Evolutionary conservation across 2,113 vertebrate species (phyloP).

Genomic region (Rynchops niger): DNA sequence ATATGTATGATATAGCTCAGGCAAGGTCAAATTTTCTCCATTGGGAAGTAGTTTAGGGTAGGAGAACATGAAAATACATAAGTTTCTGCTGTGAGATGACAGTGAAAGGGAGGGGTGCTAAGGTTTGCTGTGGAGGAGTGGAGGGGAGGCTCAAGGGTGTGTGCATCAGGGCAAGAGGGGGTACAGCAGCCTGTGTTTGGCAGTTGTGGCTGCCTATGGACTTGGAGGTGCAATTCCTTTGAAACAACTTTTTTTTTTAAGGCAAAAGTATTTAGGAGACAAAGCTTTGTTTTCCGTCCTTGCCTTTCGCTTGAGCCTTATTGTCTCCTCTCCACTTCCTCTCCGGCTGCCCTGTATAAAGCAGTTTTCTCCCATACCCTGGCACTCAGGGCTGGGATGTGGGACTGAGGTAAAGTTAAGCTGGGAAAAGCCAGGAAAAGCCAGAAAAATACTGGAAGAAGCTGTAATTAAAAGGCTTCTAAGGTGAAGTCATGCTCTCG

Average conservation of each 20-base stretch:
- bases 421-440: neutral
- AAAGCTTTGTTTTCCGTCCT: neutral
- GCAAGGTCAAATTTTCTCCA: neutral
- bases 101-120: neutral
- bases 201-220: neutral
- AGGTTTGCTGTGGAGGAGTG: neutral
- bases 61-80: accelerated
- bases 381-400: neutral
- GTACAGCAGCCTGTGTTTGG: neutral
- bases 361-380: neutral
- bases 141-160: neutral
- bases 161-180: neutral
- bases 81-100: neutral
- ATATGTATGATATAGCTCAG: neutral
- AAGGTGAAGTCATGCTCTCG: neutral
- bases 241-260: neutral
- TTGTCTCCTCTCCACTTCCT: neutral
- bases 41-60: neutral
- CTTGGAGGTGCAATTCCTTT: neutral
- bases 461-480: neutral
- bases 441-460: neutral
- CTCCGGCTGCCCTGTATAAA: neutral
- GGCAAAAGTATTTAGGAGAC: neutral
- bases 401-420: neutral
- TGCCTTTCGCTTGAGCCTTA: neutral